Evolutionary conservation across 2,113 vertebrate genomes (phyloP), one percentile per base, ranked within the genome.

Genomic region (Panthera tigris): DNA sequence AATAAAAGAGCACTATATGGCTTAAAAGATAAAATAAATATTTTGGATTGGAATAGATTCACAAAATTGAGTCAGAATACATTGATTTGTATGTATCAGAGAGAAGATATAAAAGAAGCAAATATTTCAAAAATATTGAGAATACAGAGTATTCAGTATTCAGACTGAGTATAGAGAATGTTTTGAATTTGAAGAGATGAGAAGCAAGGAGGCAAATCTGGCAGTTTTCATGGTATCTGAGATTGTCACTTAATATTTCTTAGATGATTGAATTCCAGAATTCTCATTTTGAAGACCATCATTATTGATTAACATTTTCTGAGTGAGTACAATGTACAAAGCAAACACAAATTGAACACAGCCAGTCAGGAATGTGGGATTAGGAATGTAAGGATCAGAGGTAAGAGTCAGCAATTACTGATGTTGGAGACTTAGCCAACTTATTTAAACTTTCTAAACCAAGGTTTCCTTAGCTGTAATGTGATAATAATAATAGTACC

Each of bases 1-100:
- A 97, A 90, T 83, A 57, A 92, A 88, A 79, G 69, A 97, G 48
- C 61, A 4, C 65, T 94, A 65, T 45, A 91, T n/a, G 73, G 65
- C 76, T 96, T 80, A 74, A 29, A 11, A 90, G 48, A 90, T 82
- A 6, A 95, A 92, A 92, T 31, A 73, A 52, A 89, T 80, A 80
- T 74, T 95, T 95, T 86, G 39, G 52, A 80, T 84, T 29, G 12
- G 29, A 94, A 91, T 36, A 92, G 31, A 92, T 92, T 39, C 91
- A 41, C 13, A 81, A 0, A 16, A 63, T 68, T 73, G 50, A 92
- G 36, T 52, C 71, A 94, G 52, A 92, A 71, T 73, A 33, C 41
- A 55, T 65, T 85, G n/a, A 91, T 91, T 86, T 83, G 10, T 55
- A 94, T 79, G 10, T 55, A 94, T 82, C 39, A 45, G 39, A 74